Evolutionary conservation across 1,140 invertebrate species (phyloP).

Genomic region (Drosophila chauvacae): DNA sequence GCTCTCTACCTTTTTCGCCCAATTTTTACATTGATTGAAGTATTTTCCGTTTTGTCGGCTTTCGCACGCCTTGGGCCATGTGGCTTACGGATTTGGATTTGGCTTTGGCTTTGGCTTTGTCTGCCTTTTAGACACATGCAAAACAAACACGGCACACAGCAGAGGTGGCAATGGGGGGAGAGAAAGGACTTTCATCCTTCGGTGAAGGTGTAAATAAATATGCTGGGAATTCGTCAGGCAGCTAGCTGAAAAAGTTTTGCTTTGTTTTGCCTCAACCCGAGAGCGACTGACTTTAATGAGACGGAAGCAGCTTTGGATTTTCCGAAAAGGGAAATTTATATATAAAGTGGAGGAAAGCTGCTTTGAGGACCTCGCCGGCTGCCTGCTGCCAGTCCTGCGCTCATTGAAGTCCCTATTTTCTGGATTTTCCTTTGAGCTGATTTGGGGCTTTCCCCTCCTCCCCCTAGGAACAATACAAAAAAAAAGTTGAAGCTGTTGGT

Average conservation of each 20-base stretch:
- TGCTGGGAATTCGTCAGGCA: conserved; percentile 67
- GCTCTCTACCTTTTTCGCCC: conserved; percentile 22
- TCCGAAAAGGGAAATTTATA: conserved; percentile 39
- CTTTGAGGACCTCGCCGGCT: conserved; percentile 44
- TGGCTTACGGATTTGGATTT: conserved; percentile 68
- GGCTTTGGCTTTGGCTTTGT: conserved; percentile 52
- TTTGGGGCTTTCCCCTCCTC: conserved; percentile 2
- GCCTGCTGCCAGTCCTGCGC: not conserved
- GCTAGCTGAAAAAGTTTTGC: conserved; percentile 29
- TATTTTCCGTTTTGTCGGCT: conserved; percentile 75
- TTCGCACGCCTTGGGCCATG: conserved; percentile 75
- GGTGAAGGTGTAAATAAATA: conserved; percentile 78
- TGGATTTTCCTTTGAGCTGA: conserved; percentile 32
- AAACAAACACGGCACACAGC: conserved; percentile 51
- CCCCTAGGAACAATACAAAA: conserved; percentile 19
- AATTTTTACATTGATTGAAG: conserved; percentile 82
- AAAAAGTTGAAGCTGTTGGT: conserved; percentile 43
- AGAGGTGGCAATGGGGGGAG: not conserved
- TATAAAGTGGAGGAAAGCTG: conserved; percentile 56
- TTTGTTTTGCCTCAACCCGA: conserved; percentile 21
- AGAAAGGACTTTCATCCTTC: conserved; percentile 35
- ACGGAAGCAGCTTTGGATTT: conserved; percentile 68
- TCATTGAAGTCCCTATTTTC: conserved; percentile 3
- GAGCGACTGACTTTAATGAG: conserved; percentile 72
- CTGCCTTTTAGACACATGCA: conserved; percentile 75